A percentile compares a stretch with the other conserved stretches of the same genome.
Evolutionary conservation across 92 coral and sea anemone species (phyloP).

Genomic region (Porites cylindrica): DNA sequence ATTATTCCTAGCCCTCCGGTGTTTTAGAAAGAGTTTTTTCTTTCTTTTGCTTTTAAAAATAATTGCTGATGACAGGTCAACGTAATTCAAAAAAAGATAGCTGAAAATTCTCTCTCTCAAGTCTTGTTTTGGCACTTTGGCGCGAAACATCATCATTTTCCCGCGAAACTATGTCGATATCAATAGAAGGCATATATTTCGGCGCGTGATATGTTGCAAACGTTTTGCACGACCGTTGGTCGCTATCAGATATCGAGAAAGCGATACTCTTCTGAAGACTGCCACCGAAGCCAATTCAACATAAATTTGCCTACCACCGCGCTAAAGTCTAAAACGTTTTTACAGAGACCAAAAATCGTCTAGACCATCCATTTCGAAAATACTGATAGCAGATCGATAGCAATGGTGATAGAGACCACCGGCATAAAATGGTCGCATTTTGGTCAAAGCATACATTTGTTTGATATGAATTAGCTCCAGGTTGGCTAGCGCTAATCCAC

Average conservation of each 20-base stretch:
- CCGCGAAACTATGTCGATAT: conserved; percentile 9
- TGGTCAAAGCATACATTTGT: background rate
- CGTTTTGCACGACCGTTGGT: background rate
- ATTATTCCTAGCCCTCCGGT: background rate
- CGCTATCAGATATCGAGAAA: background rate
- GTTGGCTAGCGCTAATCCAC: background rate
- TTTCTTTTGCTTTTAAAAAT: background rate
- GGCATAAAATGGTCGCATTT: background rate
- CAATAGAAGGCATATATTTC: background rate
- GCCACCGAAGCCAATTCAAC: conserved; percentile 5
- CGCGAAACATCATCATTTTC: background rate
- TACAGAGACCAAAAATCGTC: background rate
- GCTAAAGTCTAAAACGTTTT: background rate
- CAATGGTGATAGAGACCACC: too few relatives aligned
- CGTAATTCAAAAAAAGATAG: background rate
- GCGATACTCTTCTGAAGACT: background rate
- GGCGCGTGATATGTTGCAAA: background rate
- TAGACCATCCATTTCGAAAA: background rate
- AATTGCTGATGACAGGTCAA: background rate
- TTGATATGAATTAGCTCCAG: background rate
- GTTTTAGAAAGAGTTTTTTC: background rate
- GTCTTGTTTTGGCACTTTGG: conserved; percentile 12
- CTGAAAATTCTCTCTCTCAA: background rate
- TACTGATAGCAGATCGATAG: background rate
- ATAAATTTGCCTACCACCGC: background rate